These are phyloP conservation scores for Silurus glanis DNA, from an alignment of 2,113 vertebrate genomes.

Conservation along the genomic window DNA sequence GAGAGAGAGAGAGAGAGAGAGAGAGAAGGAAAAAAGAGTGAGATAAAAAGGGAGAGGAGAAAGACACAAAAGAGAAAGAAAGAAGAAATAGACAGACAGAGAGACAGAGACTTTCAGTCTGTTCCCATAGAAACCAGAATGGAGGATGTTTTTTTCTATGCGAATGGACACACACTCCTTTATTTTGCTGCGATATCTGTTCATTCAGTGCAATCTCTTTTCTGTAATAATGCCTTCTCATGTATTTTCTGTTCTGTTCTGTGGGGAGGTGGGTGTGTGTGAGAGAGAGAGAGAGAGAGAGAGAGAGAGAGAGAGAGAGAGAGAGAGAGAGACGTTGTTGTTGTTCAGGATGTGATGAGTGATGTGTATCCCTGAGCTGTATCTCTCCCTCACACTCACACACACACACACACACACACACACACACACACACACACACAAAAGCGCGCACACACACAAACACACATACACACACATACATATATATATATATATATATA, in stretches of 20 bases:
- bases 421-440: no score
- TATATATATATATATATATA: no score
- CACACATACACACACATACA: no score
- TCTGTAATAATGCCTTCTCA: not conserved
- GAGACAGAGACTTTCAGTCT: constrained; percentile 49
- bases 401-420: no score
- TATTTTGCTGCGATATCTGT: not conserved
- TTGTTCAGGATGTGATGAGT: no score
- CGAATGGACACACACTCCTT: not conserved
- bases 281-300: not conserved
- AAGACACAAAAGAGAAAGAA: no score
- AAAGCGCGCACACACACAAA: no score
- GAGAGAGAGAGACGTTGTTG: no score
- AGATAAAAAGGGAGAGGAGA: not conserved
- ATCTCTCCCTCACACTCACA: no score
- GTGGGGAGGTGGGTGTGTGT: not conserved
- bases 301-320: no score
- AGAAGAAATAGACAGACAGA: not conserved
- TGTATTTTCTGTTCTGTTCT: not conserved
- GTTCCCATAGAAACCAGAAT: constrained; percentile 62
- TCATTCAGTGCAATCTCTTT: not conserved
- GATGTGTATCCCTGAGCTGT: no score
- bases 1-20: not conserved
- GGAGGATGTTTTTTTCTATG: not conserved
- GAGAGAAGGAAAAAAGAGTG: not conserved